Conservation (phyloP, 2,113 vertebrate species). For the Cephalopterus ornatus region DNA sequence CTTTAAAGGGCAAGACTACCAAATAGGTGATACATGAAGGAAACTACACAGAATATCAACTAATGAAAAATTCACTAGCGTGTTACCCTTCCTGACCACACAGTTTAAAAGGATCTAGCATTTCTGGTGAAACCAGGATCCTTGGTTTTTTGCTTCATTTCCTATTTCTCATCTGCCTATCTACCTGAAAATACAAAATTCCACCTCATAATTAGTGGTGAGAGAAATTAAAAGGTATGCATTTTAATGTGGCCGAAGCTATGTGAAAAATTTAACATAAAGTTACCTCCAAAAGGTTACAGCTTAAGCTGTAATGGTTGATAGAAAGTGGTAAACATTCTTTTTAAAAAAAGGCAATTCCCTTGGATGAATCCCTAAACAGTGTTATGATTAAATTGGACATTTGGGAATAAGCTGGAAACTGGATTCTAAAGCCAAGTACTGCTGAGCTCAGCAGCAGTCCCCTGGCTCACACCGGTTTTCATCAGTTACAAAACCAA, state of each 20-base stretch:
- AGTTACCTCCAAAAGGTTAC: neutral
- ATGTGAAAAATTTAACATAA: neutral
- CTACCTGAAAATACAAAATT: neutral
- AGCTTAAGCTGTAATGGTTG: neutral
- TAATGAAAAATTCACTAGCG: slow-evolving; percentile 18
- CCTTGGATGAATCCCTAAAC: slow-evolving; percentile 23
- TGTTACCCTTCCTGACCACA: neutral
- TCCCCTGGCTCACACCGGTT: neutral
- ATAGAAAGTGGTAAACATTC: slow-evolving; percentile 8
- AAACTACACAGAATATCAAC: neutral
- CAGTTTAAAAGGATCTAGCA: neutral
- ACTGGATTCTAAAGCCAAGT: slow-evolving; percentile 7
- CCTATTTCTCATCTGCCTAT: neutral
- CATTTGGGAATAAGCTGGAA: slow-evolving; percentile 43
- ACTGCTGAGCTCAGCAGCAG: slow-evolving; percentile 50
- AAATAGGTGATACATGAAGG: neutral
- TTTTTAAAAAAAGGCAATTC: neutral
- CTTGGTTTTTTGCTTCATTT: neutral
- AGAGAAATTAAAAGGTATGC: neutral
- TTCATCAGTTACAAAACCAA: slow-evolving; percentile 41
- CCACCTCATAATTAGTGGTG: neutral
- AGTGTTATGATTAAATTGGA: slow-evolving; percentile 44
- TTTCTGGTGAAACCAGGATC: neutral
- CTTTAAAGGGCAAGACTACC: neutral
- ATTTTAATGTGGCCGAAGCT: neutral